phyloP scores from a whole-genome alignment of 1,140 invertebrate genomes.

The Propsilocerus akamusi region DNA sequence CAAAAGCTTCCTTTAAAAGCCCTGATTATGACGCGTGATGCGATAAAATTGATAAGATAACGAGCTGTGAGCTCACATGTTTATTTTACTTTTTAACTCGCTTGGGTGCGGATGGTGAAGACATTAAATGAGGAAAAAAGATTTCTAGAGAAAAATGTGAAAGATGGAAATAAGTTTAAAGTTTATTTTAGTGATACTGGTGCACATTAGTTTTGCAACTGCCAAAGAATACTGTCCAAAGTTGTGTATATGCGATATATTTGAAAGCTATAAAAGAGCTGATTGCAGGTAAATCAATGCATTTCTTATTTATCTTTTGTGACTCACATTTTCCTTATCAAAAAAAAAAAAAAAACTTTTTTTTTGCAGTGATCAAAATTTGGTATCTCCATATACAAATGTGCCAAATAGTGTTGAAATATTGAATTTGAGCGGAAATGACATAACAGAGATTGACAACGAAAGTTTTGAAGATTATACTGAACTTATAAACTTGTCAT shows the following conservation, averaged over 20 bases:
- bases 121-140: no score
- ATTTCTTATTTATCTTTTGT: constrained; percentile 2
- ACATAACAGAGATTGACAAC: constrained; percentile 19
- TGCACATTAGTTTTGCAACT: no score
- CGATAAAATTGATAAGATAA: no score
- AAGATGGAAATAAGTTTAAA: no score
- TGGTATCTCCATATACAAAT: constrained; percentile 19
- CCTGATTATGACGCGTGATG: no score
- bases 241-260: constrained; percentile 17
- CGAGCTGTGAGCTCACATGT: no score
- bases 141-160: no score
- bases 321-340: background rate
- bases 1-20: background rate
- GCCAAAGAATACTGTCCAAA: constrained; percentile 14
- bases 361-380: constrained; percentile 13
- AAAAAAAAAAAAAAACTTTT: constrained; percentile 1
- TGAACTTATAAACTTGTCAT: constrained; percentile 13
- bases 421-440: constrained; percentile 20
- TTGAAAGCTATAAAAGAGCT: constrained; percentile 16
- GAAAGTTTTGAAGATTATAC: constrained; percentile 12
- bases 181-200: no score
- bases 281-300: constrained; percentile 16
- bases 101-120: no score
- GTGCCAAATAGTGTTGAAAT: constrained; percentile 18
- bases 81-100: no score